Base-by-base conservation (phyloP, 2,888 invertebrate species). In the Gymnosoma rotundatum region DNA sequence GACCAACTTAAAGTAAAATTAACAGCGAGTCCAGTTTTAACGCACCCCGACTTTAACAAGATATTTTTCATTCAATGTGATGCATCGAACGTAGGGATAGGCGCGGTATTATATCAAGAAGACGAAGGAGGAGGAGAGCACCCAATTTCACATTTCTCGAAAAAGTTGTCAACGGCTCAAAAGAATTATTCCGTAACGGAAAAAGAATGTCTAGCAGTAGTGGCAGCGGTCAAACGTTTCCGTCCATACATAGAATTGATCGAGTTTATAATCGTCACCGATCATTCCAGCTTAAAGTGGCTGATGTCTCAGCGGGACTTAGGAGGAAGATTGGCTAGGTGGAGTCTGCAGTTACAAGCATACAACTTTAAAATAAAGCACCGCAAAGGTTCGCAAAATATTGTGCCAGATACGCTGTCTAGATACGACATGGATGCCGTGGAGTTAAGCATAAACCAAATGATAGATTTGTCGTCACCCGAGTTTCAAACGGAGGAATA, bases 231-330 rank as follows among this genome's bases (percentile, higher is more conserved):
- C 0, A 54, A 18, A 2, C 32, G 64, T 6, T 74, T 74, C 16
- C 32, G 74, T 1, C 74, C 74, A 9, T 74, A 63, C 10, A 54
- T 74, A 0, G 74, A 74, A n/a, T 18, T 79, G 16, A 63, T 72
- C 58, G 16, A 56, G 10, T 75, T 76, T n/a, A 25, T 45, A 12
- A 48, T 58, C 2, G 67, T 76, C n/a, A 76, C 75, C 9, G 75
- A 76, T 48, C 75, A 76, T n/a, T 56, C 66, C 1, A 76, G 75
- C 7, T 20, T 76, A 9, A 76, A 76, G 18, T 76, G 75, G 67
- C 20, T 76, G 10, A 66, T 75, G 75, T 18, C 20, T 4, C 75
- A 67, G 1, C 38, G 48, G 0, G 63, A 74, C 25, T 4, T 25
- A 25, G 4, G 25, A 2, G 25, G 25, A 25, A 25, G 25, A 25